Evolutionary conservation across 2,797 vertebrate species (phyloP), one percentile per base, ranked within the genome.

Genomic region (Arnoldichthys spilopterus): DNA sequence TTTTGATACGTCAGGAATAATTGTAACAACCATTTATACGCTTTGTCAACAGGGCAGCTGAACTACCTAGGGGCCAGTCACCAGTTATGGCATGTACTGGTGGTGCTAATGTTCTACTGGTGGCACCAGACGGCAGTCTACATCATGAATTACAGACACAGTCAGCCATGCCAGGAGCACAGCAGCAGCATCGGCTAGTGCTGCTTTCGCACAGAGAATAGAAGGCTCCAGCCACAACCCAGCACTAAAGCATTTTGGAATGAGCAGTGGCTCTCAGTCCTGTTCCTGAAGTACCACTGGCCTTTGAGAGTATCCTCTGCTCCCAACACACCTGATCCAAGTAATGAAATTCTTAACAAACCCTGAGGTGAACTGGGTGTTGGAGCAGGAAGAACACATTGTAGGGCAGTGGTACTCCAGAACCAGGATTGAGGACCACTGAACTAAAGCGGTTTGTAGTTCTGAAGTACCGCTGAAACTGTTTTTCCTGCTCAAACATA

Each of bases 1-100:
- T 49, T 49, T 49, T 49, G 15, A 49, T 18, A 49, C 18, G 47
- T 16, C 1, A 49, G 15, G 1, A 15, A 18, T n/a, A n/a, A 32
- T 62, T 20, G 1, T 34, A 62, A 62, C 18, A 32, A 30, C 30
- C 1, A 16, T 16, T 30, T 30, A 30, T 22, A 34, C 45, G 20
- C 49, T 16, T 37, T 53, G 49, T 20, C 56, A 32, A 2, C 82
- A 99, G 98, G 98, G 66, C 97, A 99, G 90, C 58, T 99, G 84
- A 99, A 99, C 94, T 98, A 98, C 92, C 88, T 99, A 72, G 97
- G 98, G 1, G 97, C 98, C 9, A 99, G 98, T 86, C 98, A 99
- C 91, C 98, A 99, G 85, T 87, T 98, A 26, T 99, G 98, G 98
- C 98, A 99, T n/a, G 58, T 99, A 70, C 94, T 99, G 63, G 97